Conservation (phyloP, 2,797 vertebrate species). For the Falco biarmicus region DNA sequence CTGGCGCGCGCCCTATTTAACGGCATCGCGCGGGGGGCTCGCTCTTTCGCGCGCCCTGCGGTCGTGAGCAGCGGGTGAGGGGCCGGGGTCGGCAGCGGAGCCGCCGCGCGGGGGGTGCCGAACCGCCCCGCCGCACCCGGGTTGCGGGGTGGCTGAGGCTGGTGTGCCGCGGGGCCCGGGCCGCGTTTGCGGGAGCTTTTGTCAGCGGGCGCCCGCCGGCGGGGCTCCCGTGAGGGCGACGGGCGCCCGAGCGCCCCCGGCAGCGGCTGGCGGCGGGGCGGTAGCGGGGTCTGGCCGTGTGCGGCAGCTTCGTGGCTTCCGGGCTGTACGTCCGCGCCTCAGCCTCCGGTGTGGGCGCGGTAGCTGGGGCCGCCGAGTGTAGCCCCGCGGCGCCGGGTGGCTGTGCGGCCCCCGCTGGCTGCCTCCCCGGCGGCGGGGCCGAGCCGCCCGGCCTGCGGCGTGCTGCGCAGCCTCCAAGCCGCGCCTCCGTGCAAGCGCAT, state of each 20-base stretch:
- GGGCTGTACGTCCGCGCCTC: not conserved
- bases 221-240: too few relatives aligned
- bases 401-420: too few relatives aligned
- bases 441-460: rapidly evolving
- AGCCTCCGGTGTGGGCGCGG: not conserved
- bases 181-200: not conserved
- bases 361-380: not conserved
- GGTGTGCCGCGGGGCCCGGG: too few relatives aligned
- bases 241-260: not conserved
- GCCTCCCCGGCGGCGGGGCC: too few relatives aligned
- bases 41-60: rapidly evolving
- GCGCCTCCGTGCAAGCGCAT: rapidly evolving
- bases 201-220: not conserved
- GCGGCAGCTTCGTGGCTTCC: not conserved
- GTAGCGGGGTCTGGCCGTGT: not conserved
- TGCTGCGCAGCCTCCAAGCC: not conserved
- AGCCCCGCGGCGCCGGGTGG: not conserved
- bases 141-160: not conserved
- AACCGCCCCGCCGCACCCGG: too few relatives aligned
- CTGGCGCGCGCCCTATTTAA: not conserved
- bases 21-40: rapidly evolving
- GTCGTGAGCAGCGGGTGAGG: rapidly evolving
- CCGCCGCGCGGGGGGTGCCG: rapidly evolving
- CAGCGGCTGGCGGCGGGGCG: not conserved
- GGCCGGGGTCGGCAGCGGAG: rapidly evolving